A percentile compares a stretch with the other conserved stretches of the same genome.
phyloP scores from a whole-genome alignment of 2,113 vertebrate species.

The Scortum barcoo region DNA sequence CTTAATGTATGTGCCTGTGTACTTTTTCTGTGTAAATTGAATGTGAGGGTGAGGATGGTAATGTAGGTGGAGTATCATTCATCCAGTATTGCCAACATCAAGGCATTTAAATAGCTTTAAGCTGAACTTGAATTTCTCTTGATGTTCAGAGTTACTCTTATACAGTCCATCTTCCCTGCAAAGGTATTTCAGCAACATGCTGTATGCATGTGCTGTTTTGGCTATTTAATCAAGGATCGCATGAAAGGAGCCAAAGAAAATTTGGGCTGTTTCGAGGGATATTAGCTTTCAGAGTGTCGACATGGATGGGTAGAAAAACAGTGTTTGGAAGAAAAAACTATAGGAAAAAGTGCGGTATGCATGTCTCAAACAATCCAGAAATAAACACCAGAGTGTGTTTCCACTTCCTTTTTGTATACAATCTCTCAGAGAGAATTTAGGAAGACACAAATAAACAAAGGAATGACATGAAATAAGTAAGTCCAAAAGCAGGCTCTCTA shows the following conservation, averaged over 20 bases:
- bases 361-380: constrained; percentile 55
- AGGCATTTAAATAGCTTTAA: constrained; percentile 20
- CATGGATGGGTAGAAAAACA: constrained; percentile 43
- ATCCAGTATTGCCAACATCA: background rate
- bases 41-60: background rate
- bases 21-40: background rate
- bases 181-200: background rate
- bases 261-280: constrained; percentile 20
- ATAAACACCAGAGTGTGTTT: constrained; percentile 60
- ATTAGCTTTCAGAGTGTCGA: constrained; percentile 12
- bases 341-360: constrained; percentile 45
- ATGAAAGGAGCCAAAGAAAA: constrained; percentile 19
- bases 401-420: constrained; percentile 49
- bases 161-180: constrained; percentile 15
- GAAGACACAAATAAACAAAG: constrained; percentile 41
- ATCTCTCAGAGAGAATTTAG: constrained; percentile 36
- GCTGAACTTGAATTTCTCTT: background rate
- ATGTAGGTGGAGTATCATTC: constrained; percentile 2
- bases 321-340: constrained; percentile 37
- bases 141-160: background rate
- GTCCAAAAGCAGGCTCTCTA: background rate
- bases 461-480: constrained; percentile 11
- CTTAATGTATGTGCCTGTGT: background rate
- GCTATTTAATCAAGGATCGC: constrained; percentile 11
- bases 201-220: background rate